phyloP scores from a whole-genome alignment of 2,797 vertebrate genomes.

The Phoebastria nigripes region DNA sequence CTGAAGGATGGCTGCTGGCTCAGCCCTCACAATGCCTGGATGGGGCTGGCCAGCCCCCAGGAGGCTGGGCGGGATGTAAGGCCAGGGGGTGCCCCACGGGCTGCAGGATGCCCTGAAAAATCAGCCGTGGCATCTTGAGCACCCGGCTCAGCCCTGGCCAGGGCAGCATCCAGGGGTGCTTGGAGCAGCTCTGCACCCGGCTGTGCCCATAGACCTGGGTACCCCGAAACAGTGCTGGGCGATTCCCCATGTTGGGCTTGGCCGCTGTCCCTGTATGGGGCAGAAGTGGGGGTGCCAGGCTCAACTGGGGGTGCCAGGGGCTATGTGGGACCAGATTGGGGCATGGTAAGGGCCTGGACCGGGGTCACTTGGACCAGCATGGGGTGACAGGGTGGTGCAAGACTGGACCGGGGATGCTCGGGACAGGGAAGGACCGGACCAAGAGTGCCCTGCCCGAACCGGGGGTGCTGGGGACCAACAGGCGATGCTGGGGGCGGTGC shows the following conservation, averaged over 20 bases:
- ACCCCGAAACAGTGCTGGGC: rapidly evolving
- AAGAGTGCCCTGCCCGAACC: neutral
- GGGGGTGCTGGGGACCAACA: too few relatives aligned
- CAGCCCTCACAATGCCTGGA: neutral
- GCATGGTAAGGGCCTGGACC: neutral
- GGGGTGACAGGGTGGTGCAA: neutral
- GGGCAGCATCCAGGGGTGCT: neutral
- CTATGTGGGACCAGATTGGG: neutral
- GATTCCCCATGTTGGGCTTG: rapidly evolving
- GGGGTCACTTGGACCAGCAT: rapidly evolving
- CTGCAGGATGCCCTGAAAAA: neutral
- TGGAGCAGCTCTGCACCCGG: neutral
- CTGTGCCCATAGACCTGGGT: neutral
- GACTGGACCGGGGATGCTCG: rapidly evolving
- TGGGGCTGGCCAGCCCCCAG: neutral
- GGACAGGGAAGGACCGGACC: neutral
- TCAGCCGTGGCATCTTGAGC: rapidly evolving
- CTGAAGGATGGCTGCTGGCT: neutral
- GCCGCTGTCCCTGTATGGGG: neutral
- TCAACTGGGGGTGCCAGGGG: neutral
- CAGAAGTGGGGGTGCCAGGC: neutral
- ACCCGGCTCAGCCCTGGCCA: neutral
- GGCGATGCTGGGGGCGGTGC: neutral
- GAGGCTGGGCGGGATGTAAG: neutral
- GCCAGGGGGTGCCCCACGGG: too few relatives aligned